Evolutionary conservation across 2,888 invertebrate species (phyloP), one percentile per base, ranked within the genome.

Genomic region (Ganaspis brasiliensis): DNA sequence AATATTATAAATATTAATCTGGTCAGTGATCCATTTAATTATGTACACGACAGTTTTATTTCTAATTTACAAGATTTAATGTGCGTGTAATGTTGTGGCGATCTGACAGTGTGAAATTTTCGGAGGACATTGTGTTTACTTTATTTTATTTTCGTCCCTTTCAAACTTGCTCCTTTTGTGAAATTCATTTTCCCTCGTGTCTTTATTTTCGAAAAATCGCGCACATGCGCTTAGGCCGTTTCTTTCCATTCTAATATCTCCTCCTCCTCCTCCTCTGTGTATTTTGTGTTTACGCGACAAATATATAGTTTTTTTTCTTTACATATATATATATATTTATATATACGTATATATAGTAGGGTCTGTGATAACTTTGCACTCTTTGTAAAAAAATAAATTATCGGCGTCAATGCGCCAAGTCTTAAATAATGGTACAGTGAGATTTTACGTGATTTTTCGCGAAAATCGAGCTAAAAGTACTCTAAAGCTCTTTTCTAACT

Each of bases 311-410:
- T 16, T 72, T 37, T 73, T 35, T 70, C 45, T 74, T 52, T 71
- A n/a, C n/a, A n/a, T n/a, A n/a, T n/a, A n/a, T n/a, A n/a, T n/a
- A n/a, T n/a, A n/a, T 52, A 10, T 61, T 52, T 21, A 14, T 55
- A 12, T 59, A 8, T 40, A 71, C 6, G 24, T 40, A 37, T 16
- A 37, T 71, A 78, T 49, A 79, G 49, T 79, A 76, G 67, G 77
- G 84, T 84, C 83, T 85, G 83, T 81, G 82, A 83, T 84, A 82
- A 87, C 85, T 85, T 84, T 86, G 83, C 82, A 84, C 83, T 81
- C 78, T 85, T 81, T 84, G 86, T 90, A 90, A 85, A 90, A 90
- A 90, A 90, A 90, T 90, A 90, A 90, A 88, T 86, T 86, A 84
- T 89, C 83, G 80, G 81, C 80, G 87, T 86, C 77, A 77, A 24